Evolutionary conservation across 2,888 invertebrate genomes (phyloP).

Genomic region (Tenodera sinensis): DNA sequence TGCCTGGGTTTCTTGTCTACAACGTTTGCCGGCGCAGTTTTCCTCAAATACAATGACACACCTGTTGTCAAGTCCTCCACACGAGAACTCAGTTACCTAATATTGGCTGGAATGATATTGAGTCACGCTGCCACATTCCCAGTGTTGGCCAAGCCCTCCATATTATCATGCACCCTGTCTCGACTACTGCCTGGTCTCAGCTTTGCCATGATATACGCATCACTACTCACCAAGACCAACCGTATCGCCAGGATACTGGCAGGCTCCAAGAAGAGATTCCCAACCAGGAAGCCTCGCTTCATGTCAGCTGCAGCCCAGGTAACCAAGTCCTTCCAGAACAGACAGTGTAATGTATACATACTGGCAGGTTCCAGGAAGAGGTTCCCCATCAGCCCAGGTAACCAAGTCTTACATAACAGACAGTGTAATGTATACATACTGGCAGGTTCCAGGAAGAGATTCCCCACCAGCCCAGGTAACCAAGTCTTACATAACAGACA

Average conservation of each 20-base stretch:
- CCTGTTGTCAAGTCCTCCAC: conserved; percentile 70
- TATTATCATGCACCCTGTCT: conserved; percentile 54
- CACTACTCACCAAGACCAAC: conserved; percentile 73
- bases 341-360: no score
- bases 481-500: no score
- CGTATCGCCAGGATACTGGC: conserved; percentile 71
- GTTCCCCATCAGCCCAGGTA: no score
- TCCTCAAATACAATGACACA: conserved; percentile 65
- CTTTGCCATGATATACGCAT: conserved; percentile 70
- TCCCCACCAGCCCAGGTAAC: no score
- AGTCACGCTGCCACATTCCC: conserved; percentile 61
- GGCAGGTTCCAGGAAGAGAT: no score
- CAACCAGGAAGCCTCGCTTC: conserved; percentile 63
- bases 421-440: no score
- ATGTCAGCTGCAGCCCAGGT: conserved; percentile 60
- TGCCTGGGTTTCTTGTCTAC: conserved; percentile 61
- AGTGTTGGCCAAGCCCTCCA: conserved; percentile 60
- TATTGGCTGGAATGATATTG: conserved; percentile 56
- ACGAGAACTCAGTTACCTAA: conserved; percentile 64
- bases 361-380: no score
- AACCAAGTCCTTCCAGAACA: neutral
- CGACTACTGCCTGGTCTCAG: conserved; percentile 60
- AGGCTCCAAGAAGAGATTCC: conserved; percentile 67
- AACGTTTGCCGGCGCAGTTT: conserved; percentile 56
- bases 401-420: no score